Evolutionary conservation across 2,113 vertebrate species (phyloP).

Genomic region (Lontra canadensis): DNA sequence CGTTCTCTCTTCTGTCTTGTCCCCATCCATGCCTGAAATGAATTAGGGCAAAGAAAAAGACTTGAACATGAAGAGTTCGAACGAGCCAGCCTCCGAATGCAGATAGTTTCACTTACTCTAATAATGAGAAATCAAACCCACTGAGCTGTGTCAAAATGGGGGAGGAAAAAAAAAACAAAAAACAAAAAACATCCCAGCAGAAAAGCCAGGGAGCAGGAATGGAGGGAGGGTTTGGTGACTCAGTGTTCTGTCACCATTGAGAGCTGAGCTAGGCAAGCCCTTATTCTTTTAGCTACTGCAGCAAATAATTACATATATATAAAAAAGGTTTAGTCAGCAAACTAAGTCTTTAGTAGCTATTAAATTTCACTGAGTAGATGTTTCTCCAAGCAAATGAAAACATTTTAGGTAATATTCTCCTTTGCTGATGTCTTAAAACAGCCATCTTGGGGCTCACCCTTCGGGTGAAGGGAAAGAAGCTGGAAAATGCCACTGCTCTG

Average conservation of each 20-base stretch:
- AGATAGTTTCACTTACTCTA: not conserved
- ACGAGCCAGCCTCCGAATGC: not conserved
- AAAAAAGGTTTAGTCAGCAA: conserved; percentile 50
- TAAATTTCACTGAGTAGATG: conserved; percentile 38
- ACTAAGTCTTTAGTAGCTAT: conserved; percentile 47
- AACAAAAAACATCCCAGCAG: not conserved
- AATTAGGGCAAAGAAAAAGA: conserved; percentile 57
- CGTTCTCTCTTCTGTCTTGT: conserved; percentile 80
- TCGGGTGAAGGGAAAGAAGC: not conserved
- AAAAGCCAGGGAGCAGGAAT: not conserved
- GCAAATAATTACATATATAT: conserved; percentile 1
- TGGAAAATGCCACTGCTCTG: not conserved
- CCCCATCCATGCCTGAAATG: conserved; percentile 81
- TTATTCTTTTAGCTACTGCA: not conserved
- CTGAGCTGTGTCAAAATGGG: not conserved
- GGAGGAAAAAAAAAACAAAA: too few species aligned
- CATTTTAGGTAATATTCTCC: not conserved
- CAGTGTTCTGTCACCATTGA: not conserved
- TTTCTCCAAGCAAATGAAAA: conserved; percentile 52
- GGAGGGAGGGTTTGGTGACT: not conserved
- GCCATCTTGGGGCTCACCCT: not conserved
- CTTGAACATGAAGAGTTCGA: not conserved
- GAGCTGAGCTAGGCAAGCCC: conserved; percentile 22
- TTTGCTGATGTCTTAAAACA: conserved; percentile 30
- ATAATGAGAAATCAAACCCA: conserved; percentile 18